These are phyloP conservation scores for Nannospalax galili DNA, from an alignment of 2,113 vertebrate genomes.

Conservation along the genomic window DNA sequence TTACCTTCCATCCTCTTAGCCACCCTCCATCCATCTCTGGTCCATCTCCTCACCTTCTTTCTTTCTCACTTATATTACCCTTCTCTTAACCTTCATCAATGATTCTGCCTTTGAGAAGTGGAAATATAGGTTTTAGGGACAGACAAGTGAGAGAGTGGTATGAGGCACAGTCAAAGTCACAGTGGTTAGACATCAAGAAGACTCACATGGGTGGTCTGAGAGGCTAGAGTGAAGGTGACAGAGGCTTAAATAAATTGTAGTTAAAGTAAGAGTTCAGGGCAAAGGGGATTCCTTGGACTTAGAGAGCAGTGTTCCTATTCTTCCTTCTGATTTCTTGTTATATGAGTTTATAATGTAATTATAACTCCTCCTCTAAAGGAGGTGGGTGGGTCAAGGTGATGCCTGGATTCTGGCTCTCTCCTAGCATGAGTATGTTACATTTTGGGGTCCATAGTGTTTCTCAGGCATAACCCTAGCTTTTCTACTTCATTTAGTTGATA, in stretches of 20 bases:
- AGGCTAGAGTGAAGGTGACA: neutral
- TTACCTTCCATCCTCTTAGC: neutral
- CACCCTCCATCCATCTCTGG: neutral
- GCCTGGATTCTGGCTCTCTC: neutral
- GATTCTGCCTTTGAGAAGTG: neutral
- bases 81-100: neutral
- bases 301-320: neutral
- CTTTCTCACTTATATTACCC: neutral
- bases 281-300: neutral
- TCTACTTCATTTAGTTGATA: neutral
- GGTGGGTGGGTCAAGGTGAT: neutral
- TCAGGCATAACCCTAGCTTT: neutral
- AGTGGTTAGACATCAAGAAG: neutral
- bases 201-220: neutral
- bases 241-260: constrained; percentile 8
- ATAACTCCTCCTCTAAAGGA: neutral
- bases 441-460: neutral
- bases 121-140: neutral
- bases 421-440: neutral
- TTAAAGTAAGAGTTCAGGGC: neutral
- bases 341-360: neutral
- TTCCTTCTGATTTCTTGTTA: constrained; percentile 12
- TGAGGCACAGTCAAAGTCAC: neutral
- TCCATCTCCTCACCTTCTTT: neutral
- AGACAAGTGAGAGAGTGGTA: neutral